Evolutionary conservation across 2,797 vertebrate species (phyloP).

Genomic region (Neomorphus geoffroyi): DNA sequence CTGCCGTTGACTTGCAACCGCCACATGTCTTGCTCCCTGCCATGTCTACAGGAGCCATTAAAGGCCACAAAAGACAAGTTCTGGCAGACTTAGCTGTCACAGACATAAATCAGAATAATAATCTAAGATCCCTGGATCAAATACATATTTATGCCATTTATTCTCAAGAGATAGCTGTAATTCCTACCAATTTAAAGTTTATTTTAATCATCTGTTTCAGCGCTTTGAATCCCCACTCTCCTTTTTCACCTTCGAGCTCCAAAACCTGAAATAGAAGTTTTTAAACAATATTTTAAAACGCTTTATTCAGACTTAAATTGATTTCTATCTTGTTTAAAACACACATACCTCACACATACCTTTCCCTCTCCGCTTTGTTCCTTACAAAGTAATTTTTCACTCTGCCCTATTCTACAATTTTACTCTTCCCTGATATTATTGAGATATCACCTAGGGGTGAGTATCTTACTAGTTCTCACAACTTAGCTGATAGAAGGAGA

Average conservation of each 20-base stretch:
- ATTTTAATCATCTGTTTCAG: constrained; percentile 99
- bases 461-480: background rate
- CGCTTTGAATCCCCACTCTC: constrained; percentile 99
- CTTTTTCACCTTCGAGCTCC: constrained; percentile 98
- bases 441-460: background rate
- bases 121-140: background rate
- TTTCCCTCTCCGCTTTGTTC: accelerated
- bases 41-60: background rate
- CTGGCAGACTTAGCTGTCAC: background rate
- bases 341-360: background rate
- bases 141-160: background rate
- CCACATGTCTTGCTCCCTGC: background rate
- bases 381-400: background rate
- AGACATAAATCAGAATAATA: background rate
- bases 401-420: background rate
- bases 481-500: background rate
- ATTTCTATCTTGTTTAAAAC: background rate
- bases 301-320: background rate
- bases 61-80: background rate
- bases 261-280: constrained; percentile 84
- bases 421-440: background rate
- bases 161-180: background rate
- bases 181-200: constrained; percentile 97
- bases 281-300: background rate
- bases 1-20: background rate